phyloP scores from a whole-genome alignment of 2,888 invertebrate species.

The Pterostichus madidus region DNA sequence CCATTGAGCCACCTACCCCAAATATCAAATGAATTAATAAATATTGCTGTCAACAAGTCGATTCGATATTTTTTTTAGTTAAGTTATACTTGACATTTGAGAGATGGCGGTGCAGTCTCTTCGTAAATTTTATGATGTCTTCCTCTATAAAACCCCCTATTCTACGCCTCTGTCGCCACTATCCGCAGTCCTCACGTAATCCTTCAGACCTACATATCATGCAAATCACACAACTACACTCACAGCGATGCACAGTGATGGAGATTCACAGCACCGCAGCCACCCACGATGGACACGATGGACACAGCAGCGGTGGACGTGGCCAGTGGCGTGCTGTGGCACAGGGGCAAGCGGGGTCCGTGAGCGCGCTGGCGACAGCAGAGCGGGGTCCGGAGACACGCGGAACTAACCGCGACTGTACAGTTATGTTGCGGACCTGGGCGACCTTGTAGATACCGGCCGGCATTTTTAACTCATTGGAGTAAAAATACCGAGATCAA shows the following conservation, averaged over 20 bases:
- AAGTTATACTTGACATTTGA: too few relatives aligned
- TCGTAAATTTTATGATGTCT: too few relatives aligned
- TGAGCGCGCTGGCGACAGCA: background rate
- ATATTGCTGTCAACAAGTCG: too few relatives aligned
- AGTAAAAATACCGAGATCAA: conserved; percentile 58
- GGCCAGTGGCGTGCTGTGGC: conserved; percentile 7
- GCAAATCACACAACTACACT: conserved; percentile 8
- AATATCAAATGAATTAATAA: too few relatives aligned
- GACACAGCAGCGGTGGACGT: background rate
- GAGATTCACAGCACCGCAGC: conserved; percentile 10
- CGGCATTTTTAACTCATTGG: conserved; percentile 54
- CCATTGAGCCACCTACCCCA: too few relatives aligned
- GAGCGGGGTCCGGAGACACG: conserved; percentile 38
- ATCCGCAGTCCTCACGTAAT: background rate
- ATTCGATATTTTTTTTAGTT: too few relatives aligned
- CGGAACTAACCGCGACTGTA: conserved; percentile 59
- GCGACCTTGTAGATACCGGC: conserved; percentile 60
- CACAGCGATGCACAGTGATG: background rate
- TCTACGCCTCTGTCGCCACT: too few relatives aligned
- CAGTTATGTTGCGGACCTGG: conserved; percentile 60
- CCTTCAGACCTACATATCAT: conserved; percentile 17
- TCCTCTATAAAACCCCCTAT: too few relatives aligned
- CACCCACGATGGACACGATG: conserved; percentile 40
- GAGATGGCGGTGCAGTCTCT: too few relatives aligned
- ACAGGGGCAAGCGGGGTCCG: conserved; percentile 7